Evolutionary conservation across 2,113 vertebrate species (phyloP).

Genomic region (Phyllostomus discolor): DNA sequence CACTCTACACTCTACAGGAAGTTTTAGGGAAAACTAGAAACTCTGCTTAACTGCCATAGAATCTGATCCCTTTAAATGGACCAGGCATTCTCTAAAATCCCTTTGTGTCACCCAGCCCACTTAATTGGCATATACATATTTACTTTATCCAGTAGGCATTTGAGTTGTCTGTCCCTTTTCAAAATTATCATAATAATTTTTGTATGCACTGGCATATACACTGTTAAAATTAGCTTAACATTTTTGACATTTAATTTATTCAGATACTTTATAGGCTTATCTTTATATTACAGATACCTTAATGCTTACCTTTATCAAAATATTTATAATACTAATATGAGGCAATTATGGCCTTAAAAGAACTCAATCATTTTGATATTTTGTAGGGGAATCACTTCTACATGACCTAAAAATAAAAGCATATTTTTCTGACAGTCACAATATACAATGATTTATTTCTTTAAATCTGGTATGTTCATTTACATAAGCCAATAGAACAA

Average conservation of each 20-base stretch:
- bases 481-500: background rate
- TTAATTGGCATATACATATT: background rate
- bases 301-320: constrained; percentile 42
- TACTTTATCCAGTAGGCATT: background rate
- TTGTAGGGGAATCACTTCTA: constrained; percentile 21
- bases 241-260: background rate
- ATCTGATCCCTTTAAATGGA: background rate
- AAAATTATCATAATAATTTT: background rate
- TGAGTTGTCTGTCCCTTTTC: background rate
- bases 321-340: background rate
- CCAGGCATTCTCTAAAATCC: background rate
- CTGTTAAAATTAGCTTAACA: background rate
- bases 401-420: background rate
- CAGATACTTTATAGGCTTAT: background rate
- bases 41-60: background rate
- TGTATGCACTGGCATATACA: background rate
- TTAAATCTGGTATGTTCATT: background rate
- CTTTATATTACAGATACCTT: background rate
- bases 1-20: background rate
- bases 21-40: background rate
- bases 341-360: background rate
- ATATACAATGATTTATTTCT: constrained; percentile 1
- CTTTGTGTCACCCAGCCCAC: background rate
- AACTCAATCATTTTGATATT: background rate
- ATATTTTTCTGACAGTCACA: background rate